phyloP scores from a whole-genome alignment of 2,113 vertebrate genomes.

The Zosterops lateralis region DNA sequence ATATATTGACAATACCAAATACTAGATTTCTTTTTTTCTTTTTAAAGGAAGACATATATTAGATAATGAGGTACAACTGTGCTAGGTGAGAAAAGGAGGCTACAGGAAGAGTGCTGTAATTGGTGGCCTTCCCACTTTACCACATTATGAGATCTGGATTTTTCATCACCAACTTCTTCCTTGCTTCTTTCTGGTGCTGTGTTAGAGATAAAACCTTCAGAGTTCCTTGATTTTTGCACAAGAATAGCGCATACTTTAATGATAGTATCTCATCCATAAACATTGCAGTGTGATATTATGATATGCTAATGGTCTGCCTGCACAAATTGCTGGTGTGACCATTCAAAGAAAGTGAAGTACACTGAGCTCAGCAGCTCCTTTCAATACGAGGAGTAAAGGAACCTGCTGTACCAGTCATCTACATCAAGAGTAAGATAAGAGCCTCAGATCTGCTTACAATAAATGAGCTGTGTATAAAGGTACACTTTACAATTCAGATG shows the following conservation, averaged over 20 bases:
- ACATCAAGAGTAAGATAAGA: not conserved
- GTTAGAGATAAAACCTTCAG: not conserved
- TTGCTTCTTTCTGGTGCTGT: not conserved
- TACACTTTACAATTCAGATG: not conserved
- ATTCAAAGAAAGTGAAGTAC: not conserved
- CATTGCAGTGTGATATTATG: not conserved
- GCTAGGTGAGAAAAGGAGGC: not conserved
- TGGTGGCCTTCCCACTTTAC: not conserved
- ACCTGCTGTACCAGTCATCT: not conserved
- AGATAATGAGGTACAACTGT: not conserved
- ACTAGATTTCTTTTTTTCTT: rapidly evolving
- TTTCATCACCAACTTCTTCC: not conserved
- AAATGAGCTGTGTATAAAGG: not conserved
- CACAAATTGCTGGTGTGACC: not conserved
- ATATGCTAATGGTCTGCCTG: not conserved
- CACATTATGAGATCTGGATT: not conserved
- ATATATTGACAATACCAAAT: not conserved
- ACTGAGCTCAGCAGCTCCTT: not conserved
- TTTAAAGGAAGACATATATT: not conserved
- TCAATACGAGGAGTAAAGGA: not conserved
- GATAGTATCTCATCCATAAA: not conserved
- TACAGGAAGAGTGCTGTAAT: not conserved
- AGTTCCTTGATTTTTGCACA: not conserved
- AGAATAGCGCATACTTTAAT: not conserved
- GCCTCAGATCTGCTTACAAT: not conserved